These are phyloP conservation scores for cattle (Bos taurus) DNA, from an alignment of 2,113 vertebrate species.

Conservation along the genomic window ARS-UCD2.0 NC_037337.1:70456501-70457000, in stretches of 20 bases:
- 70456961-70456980: neutral
- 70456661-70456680: conserved; percentile 57
- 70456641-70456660: conserved; percentile 76
- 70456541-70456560: neutral
- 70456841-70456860: conserved; percentile 12
- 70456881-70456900: neutral
- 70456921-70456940: neutral
- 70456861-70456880: neutral
- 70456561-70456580: neutral
- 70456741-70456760: conserved; percentile 58
- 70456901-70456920: conserved; percentile 11
- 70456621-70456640: conserved; percentile 85
- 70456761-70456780: conserved; percentile 37
- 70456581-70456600: neutral
- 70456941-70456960: neutral
- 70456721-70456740: conserved; percentile 37
- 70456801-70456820: conserved; percentile 35
- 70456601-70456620: conserved; percentile 83
- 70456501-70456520: too few relatives aligned
- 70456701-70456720: conserved; percentile 23
- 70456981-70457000: neutral
- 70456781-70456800: conserved; percentile 51
- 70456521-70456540: neutral
- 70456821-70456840: conserved; percentile 44
- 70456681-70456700: conserved; percentile 68